Conservation (phyloP, 2,113 vertebrate species). For the Sitta europaea region DNA sequence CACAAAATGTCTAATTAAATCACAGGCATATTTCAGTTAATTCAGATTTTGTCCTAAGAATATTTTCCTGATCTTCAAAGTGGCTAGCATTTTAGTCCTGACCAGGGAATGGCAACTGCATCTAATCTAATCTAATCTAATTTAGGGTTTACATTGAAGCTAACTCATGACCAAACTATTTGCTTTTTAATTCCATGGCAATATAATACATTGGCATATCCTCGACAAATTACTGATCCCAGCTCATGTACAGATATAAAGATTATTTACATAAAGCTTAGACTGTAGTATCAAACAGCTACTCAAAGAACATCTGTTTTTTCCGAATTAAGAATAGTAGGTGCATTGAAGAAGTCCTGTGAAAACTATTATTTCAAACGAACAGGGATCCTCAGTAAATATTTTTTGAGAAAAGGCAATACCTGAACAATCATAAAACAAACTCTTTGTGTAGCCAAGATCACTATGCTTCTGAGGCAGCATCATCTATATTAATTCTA, state of each 20-base stretch:
- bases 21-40: background rate
- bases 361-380: background rate
- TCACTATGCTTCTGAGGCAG: background rate
- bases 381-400: background rate
- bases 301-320: background rate
- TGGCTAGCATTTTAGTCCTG: background rate
- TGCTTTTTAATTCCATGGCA: background rate
- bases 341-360: background rate
- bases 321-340: background rate
- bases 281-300: background rate
- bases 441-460: background rate
- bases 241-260: background rate
- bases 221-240: background rate
- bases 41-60: background rate
- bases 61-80: background rate
- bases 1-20: constrained; percentile 19
- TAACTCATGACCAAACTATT: background rate
- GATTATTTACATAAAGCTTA: background rate
- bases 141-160: background rate
- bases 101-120: background rate
- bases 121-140: background rate
- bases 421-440: background rate
- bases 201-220: background rate
- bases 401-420: background rate
- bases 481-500: background rate